Conservation (phyloP, 2,797 vertebrate species). For the Cossypha polioptera region DNA sequence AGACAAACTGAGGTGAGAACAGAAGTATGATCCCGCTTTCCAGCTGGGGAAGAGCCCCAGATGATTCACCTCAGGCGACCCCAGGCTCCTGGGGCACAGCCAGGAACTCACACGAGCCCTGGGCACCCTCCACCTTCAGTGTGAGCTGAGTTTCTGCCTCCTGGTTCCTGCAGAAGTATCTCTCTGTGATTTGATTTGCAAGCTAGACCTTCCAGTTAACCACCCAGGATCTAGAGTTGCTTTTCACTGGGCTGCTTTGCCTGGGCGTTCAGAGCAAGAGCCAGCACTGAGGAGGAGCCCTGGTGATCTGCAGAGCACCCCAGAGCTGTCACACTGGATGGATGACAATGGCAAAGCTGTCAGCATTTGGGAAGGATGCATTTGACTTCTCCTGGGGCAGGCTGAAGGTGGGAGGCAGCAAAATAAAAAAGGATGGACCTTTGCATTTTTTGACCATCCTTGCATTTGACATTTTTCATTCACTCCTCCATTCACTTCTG, state of each 20-base stretch:
- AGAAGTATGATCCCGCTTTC: not conserved
- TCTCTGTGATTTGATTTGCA: not conserved
- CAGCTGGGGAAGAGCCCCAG: constrained; percentile 26
- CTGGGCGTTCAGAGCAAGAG: not conserved
- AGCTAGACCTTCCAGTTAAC: not conserved
- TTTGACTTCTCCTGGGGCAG: not conserved
- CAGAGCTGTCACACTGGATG: not conserved
- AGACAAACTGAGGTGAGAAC: constrained; percentile 50
- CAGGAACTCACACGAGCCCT: not conserved
- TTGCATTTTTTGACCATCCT: not conserved
- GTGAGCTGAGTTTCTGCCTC: not conserved
- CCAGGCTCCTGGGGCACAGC: not conserved
- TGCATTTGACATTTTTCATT: not conserved
- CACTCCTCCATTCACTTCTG: not conserved
- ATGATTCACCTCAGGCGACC: constrained; percentile 23
- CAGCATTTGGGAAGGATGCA: not conserved
- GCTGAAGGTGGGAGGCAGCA: not conserved
- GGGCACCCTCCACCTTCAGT: not conserved
- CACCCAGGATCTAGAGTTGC: accelerated
- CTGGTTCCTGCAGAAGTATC: not conserved
- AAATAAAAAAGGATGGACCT: not conserved
- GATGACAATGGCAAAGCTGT: accelerated
- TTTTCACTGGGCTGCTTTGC: not conserved
- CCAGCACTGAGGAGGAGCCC: not conserved
- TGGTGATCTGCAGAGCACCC: not conserved